Evolutionary conservation across 2,888 invertebrate genomes (phyloP), one percentile per base, ranked within the genome.

Genomic region (Drosophila bunnanda): DNA sequence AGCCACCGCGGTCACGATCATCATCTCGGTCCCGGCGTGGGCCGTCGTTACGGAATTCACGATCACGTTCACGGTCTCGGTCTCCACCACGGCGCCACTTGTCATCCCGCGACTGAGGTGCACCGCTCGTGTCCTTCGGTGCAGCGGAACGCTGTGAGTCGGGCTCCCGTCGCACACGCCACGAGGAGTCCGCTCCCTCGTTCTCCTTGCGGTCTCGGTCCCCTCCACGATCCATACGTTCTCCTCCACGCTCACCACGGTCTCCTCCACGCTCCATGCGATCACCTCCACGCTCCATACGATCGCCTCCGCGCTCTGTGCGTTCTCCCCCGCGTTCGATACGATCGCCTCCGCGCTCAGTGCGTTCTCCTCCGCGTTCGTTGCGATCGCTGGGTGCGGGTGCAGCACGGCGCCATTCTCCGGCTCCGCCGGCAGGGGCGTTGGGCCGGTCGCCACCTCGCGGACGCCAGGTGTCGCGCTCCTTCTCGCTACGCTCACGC

Each of bases 401-500:
- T 0, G 77, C 82, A 20, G 76, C 78, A 22, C 82, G 80, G 55
- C 91, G 89, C 91, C 89, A 86, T 28, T 81, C 88, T 22, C 60
- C 71, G n/a, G 80, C 78, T 12, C 84, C 86, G 1, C 82, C 77
- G 9, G 79, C 77, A 9, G 80, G 65, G 20, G 56, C 78, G n/a
- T 84, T 90, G 12, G 69, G 70, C 9, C 89, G 80, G 7, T 82
- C 82, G 12, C 73, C 73, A 17, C 65, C 86, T 52, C 89, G 89
- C 65, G 83, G 84, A 61, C 91, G 91, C 92, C 91, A 91, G 6
- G 76, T 88, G 55, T 91, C 91, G 15, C 90, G 86, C 0, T 91
- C 91, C 46, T 90, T 91, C 4, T 91, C 91, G 41, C 79, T 82
- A 28, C 88, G 86, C 17, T 92, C 90, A 9, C 89, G 84, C 84